Evolutionary conservation across 2,888 invertebrate species (phyloP), one percentile per base, ranked within the genome.

Genomic region (Cordilura impudica): DNA sequence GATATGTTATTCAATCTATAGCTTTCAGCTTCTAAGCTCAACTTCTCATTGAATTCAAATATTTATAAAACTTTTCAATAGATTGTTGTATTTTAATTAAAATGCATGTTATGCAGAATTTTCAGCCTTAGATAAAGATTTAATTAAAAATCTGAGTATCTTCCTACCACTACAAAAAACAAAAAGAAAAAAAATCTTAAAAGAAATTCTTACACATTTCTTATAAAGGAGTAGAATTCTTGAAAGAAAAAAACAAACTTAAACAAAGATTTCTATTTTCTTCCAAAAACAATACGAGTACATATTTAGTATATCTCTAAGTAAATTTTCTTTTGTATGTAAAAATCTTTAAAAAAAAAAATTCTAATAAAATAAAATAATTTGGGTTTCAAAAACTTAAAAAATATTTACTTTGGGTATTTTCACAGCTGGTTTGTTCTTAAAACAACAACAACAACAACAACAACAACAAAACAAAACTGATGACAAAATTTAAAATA

Each of bases 331-430:
- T 54, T 69, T 47, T 31, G 43, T n/a, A 23, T 54, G 47, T 39
- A 53, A 53, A 47, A 45, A 53, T 60, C 16, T 31, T 53, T 63
- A 49, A 63, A 67, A 61, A 61, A 47, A 47, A 74, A 60, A 35
- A 53, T 10, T 10, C 0, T 18, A 58, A 47, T 35, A 47, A 61
- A 75, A 43, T 67, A 12, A 12, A 39, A 23, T 26, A 26, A 67
- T 74, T 61, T 61, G n/a, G 66, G 54, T 65, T 14, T 19, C 21
- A 1, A 75, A 71, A 71, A 75, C 61, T 75, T 71, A 67, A 61
- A 73, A 60, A 75, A 71, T 79, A 79, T 79, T 75, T 79, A 51
- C 71, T 79, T 74, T 79, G 54, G 74, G 53, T 79, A 67, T 79
- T 79, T 79, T 79, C 75, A 71, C 79, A 79, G 79, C 75, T 79